Conservation (phyloP, 1,140 invertebrate genomes). For the Apis mellifera region DNA sequence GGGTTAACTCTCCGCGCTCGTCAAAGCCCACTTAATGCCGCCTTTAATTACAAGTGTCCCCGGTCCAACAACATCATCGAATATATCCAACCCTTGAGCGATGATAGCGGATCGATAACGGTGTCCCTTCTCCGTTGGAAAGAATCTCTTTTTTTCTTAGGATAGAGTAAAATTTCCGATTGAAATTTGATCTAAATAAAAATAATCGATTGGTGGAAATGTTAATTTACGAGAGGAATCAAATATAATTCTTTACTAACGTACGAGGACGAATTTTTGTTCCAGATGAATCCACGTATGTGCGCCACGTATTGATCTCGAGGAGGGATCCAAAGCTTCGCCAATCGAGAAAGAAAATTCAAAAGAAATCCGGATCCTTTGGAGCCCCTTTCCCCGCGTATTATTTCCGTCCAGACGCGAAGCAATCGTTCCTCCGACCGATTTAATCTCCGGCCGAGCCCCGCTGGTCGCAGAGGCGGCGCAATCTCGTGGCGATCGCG, state of each 20-base stretch:
- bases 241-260: too few species aligned
- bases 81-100: not conserved
- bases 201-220: too few species aligned
- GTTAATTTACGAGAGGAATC: too few species aligned
- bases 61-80: not conserved
- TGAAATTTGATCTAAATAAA: too few species aligned
- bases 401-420: constrained; percentile 5
- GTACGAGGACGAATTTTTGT: too few species aligned
- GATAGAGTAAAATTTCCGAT: too few species aligned
- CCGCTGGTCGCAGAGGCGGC: constrained; percentile 3
- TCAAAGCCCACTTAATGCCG: constrained; percentile 28
- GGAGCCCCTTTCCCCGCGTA: not conserved
- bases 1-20: not conserved
- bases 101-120: not conserved
- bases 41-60: constrained; percentile 26
- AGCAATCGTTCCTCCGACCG: constrained; percentile 31
- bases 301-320: too few species aligned
- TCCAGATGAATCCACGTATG: too few species aligned
- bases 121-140: too few species aligned
- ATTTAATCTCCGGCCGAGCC: constrained; percentile 45
- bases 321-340: too few species aligned
- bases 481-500: constrained; percentile 55
- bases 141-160: too few species aligned
- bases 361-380: not conserved
- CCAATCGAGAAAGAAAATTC: not conserved